Base-by-base conservation (phyloP, 2,113 vertebrate species). In the Pimephales promelas region DNA sequence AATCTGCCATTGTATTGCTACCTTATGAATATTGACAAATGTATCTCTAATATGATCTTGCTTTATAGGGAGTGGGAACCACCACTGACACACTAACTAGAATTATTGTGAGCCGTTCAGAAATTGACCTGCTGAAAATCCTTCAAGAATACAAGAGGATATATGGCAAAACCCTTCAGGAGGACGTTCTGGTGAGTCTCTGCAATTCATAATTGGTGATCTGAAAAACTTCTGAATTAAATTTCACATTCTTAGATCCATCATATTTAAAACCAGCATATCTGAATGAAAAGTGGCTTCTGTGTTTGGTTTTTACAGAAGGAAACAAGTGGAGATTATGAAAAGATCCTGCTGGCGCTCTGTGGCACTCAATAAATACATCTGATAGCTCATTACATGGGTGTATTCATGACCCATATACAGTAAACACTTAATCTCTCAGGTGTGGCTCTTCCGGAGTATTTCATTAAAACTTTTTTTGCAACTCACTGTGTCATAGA, bases 81-180 rank as follows among this genome's bases (percentile, higher is more conserved):
- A 88, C 90, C 31, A 90, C 95, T 56, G 88, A 92, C 22, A 86
- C 90, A 0, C 84, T 98, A 73, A 97, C 93, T 87, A 94, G 97
- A 86, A 89, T 98, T 70, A 93, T 98, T 90, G 95, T 98, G 88
- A 97, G 95, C 0, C 96, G 96, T 68, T 96, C 97, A n/a, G 98
- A 98, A 89, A 68, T 95, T 0, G 97, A 98, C 88, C 93, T 99
- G 92, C 93, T 96, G 85, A 95, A 95, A 34, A 96, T 99, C 62
- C 89, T 96, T 77, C 92, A 91, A 10, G 94, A 93, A 61, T 99
- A 97, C 88, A 92, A 90, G 82, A 90, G 61, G 22, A 83, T 96
- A 85, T 97, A 95, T 52, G 88, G 91, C 0, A 47, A 72, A 24
- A 89, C 91, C 18, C 90, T 98, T 5, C 91, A 94, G 86, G 94